A percentile compares a stretch with the other conserved stretches of the same genome.
These are phyloP conservation scores for Carassius auratus DNA, from an alignment of 2,113 vertebrate genomes.

Conservation along the genomic window DNA sequence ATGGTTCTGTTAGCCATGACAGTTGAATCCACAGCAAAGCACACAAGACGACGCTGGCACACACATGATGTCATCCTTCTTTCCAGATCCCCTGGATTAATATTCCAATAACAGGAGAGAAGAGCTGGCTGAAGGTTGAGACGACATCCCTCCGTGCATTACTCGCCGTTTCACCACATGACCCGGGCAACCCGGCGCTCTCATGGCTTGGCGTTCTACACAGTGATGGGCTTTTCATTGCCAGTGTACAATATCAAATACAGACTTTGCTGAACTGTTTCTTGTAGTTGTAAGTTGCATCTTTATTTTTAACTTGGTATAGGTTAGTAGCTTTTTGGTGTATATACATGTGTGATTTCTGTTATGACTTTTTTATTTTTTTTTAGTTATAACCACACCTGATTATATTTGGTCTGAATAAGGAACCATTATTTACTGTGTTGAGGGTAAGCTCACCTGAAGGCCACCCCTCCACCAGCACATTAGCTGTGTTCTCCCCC, in stretches of 20 bases:
- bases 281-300: not conserved
- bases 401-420: conserved; percentile 26
- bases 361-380: not conserved
- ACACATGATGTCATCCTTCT: conserved; percentile 86
- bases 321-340: not conserved
- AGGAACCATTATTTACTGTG: conserved; percentile 27
- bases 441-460: conserved; percentile 51
- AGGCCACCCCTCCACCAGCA: conserved; percentile 45
- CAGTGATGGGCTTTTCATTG: not conserved
- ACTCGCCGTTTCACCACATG: conserved; percentile 40
- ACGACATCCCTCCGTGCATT: conserved; percentile 48
- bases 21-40: conserved; percentile 56
- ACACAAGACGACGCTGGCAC: conserved; percentile 62
- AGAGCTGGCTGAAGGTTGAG: conserved; percentile 54
- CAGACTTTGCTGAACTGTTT: not conserved
- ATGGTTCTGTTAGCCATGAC: conserved; percentile 62
- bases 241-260: not conserved
- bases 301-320: not conserved
- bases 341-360: not conserved
- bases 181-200: conserved; percentile 32
- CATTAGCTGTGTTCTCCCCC: conserved; percentile 34
- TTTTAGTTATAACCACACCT: not conserved
- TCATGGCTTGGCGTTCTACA: not conserved
- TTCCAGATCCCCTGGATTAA: conserved; percentile 68
- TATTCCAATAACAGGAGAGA: conserved; percentile 52